Base-by-base conservation (phyloP, 30 jellyfish, hydroid and myxozoan genomes). In the Pelagia noctiluca region DNA sequence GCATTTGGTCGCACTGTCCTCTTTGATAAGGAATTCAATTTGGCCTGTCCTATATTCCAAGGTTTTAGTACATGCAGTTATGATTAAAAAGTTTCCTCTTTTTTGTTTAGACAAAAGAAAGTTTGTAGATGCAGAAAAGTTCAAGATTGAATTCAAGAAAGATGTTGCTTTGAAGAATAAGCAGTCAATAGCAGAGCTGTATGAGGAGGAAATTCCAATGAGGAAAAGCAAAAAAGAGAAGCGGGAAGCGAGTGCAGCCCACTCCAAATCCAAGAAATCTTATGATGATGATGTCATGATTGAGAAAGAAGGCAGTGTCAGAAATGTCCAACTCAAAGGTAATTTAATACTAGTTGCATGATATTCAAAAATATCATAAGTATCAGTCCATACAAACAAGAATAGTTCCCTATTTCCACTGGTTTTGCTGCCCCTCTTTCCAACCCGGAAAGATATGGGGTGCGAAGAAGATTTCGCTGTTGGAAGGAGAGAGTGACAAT, bases 61-160 rank as follows among this genome's bases (percentile, higher is more conserved):
- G n/a, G n/a, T n/a, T n/a, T n/a, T n/a, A n/a, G n/a, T n/a, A n/a
- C n/a, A n/a, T 10, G 61, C 16, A 10, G 61, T 19, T 47, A 10
- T 47, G 19, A 10, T 47, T 10, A 8, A 60, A 11, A 11, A 7
- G 49, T 25, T 21, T 12, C 54, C 5, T 31, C 32, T 31, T 3
- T 28, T 18, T 31, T 64, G 4, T 31, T 30, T 52, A 80, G 90
- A 65, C 23, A 80, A 65, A 47, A 50, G 91, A 33, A 67, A 53
- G 48, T 21, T 82, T 3, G 73, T 66, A 33, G 92, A 82, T 28
- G 80, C 78, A 2, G 92, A 82, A 16, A 68, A 64, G 29, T 46
- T 82, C 72, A 82, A 70, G 69, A 82, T 82, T 24, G 92, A 82
- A 37, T 82, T 82, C 62, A 82, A 82, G 72, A 82, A 82, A 46